Evolutionary conservation across 1,140 invertebrate genomes (phyloP), one percentile per base, ranked within the genome.

Genomic region (Drosophila parvula): DNA sequence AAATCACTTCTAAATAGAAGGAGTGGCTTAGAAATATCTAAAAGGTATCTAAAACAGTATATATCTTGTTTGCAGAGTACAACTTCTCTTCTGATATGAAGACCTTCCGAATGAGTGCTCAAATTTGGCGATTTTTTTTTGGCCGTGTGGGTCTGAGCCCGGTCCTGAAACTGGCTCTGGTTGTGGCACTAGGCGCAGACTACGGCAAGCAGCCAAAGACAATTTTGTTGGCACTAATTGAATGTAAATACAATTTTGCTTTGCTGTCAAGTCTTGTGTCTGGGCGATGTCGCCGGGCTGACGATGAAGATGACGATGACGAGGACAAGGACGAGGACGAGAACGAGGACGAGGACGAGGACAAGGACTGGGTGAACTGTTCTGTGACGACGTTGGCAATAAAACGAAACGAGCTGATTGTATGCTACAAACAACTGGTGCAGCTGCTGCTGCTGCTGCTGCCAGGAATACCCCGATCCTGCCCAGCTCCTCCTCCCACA

Each of bases 211-310:
- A 86, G 83, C 84, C 84, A 88, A 89, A 89, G 84, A 89, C 84
- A 89, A 89, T 89, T 89, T 89, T 89, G 84, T 89, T 89, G 84
- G 84, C 84, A 89, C 84, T 89, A 89, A 89, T 89, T 89, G 84
- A 89, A 89, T 89, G 84, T 89, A 89, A 89, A 89, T 89, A 89
- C 84, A 89, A 89, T 89, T 89, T 89, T 89, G 84, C 85, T 89
- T 89, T 84, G 84, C 84, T 89, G 84, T 89, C 84, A 89, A 89
- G 80, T 89, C 83, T 89, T 89, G 84, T 89, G 84, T 89, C 84
- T 89, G 88, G 83, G 83, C 81, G 45, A 78, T 74, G 78, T 59
- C 60, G 50, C 38, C 28, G 30, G 32, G 48, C 65, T 48, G 69
- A 58, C 51, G 68, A 74, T 61, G 71, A 80, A 43, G 75, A 51